phyloP scores from a whole-genome alignment of 1,140 invertebrate genomes.

The Parasteatoda tepidariorum region DNA sequence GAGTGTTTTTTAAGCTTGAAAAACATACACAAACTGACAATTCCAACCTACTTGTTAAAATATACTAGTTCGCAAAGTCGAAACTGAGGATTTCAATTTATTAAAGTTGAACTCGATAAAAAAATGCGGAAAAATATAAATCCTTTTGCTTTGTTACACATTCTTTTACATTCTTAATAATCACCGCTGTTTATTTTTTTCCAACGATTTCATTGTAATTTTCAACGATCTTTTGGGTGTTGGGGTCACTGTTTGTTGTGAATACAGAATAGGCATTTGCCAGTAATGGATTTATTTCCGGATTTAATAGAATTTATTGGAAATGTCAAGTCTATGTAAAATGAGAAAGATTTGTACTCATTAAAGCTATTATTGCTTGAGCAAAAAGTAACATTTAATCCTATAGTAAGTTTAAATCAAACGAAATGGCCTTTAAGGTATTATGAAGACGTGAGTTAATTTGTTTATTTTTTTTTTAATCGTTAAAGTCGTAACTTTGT shows the following conservation, averaged over 20 bases:
- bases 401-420: neutral
- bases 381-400: conserved; percentile 1
- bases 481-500: no score
- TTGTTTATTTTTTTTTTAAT: no score
- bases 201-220: neutral
- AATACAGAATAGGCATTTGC: conserved; percentile 7
- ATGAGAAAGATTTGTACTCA: conserved; percentile 25
- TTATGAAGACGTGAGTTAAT: conserved; percentile 15
- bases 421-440: neutral
- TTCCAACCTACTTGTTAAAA: no score
- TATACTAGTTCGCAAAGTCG: no score
- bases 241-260: neutral
- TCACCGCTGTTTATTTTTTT: neutral
- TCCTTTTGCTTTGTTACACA: neutral
- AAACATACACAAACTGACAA: no score
- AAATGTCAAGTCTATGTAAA: conserved; percentile 33
- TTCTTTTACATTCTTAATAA: neutral
- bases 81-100: conserved; percentile 9
- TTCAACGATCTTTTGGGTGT: conserved; percentile 10
- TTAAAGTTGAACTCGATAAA: conserved; percentile 3
- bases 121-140: neutral
- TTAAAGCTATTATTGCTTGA: neutral
- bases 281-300: conserved; percentile 32
- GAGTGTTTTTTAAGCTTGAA: no score
- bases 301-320: conserved; percentile 21